These are phyloP conservation scores for Speoplatyrhinus poulsoni DNA, from an alignment of 2,113 vertebrate genomes.

Conservation along the genomic window DNA sequence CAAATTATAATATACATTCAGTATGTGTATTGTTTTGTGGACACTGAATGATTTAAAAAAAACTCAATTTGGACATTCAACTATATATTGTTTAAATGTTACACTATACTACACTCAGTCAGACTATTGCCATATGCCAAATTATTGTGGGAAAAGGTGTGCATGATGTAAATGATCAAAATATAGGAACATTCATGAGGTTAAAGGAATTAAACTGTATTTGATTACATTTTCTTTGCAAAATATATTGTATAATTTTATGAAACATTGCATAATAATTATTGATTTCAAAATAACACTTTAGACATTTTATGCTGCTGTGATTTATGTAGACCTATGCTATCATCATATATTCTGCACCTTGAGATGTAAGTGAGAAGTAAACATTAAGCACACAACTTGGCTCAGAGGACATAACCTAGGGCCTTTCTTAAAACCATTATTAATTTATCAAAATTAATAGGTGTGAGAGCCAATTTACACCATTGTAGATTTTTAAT, in stretches of 20 bases:
- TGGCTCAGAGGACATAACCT: conserved; percentile 22
- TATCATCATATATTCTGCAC: conserved; percentile 17
- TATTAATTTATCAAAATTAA: conserved; percentile 8
- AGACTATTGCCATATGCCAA: too few species aligned
- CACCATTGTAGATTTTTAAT: conserved; percentile 5
- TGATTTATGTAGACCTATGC: conserved; percentile 41
- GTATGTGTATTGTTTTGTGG: too few species aligned
- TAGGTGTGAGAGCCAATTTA: background rate
- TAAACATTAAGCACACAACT: conserved; percentile 13
- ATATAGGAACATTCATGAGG: too few species aligned
- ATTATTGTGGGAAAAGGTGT: too few species aligned
- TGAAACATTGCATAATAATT: conserved; percentile 55
- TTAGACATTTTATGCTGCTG: conserved; percentile 15
- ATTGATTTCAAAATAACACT: conserved; percentile 45
- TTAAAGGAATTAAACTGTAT: too few species aligned
- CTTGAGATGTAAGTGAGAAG: background rate
- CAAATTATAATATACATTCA: too few species aligned
- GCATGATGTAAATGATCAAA: too few species aligned
- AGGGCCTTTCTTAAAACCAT: conserved; percentile 33
- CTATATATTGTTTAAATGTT: too few species aligned
- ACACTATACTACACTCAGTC: too few species aligned
- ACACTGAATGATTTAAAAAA: too few species aligned
- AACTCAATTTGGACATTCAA: too few species aligned
- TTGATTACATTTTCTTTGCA: too few species aligned
- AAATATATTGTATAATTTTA: conserved; percentile 33